phyloP scores from a whole-genome alignment of 92 coral and sea anemone genomes.

The Anthopleura xanthogrammica region DNA sequence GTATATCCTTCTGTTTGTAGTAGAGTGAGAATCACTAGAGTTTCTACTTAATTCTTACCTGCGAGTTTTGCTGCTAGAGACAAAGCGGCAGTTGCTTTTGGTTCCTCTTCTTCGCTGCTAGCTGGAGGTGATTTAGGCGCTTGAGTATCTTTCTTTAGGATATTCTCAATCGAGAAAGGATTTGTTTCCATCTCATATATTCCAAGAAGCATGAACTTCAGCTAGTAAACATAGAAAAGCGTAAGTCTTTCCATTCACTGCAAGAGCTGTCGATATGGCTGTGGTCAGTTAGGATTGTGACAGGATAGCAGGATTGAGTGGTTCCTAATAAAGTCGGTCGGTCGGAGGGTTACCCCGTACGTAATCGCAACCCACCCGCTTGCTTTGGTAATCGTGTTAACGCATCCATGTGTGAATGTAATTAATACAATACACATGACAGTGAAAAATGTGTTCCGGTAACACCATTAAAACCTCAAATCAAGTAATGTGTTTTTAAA shows the following conservation, averaged over 20 bases:
- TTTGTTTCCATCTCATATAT: slow-evolving; percentile 68
- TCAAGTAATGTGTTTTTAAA: not conserved
- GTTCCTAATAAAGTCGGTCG: slow-evolving; percentile 27
- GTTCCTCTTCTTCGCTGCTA: slow-evolving; percentile 40
- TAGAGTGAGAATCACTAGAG: not conserved
- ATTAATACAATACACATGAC: slow-evolving; percentile 50
- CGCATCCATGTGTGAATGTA: slow-evolving; percentile 49
- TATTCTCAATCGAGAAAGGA: slow-evolving; percentile 94
- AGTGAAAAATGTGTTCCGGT: slow-evolving; percentile 72
- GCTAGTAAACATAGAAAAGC: not conserved
- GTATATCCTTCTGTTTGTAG: not conserved
- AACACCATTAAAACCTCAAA: slow-evolving; percentile 17
- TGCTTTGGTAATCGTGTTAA: slow-evolving; percentile 41
- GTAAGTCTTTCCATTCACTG: not conserved
- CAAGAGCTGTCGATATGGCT: not conserved
- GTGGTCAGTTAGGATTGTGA: slow-evolving; percentile 2
- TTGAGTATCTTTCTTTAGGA: slow-evolving; percentile 59
- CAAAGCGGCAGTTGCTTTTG: slow-evolving; percentile 77
- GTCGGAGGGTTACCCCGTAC: slow-evolving; percentile 11
- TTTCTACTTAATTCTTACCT: slow-evolving; percentile 50
- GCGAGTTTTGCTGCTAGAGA: slow-evolving; percentile 96
- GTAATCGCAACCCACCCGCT: slow-evolving; percentile 37
- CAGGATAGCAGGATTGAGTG: slow-evolving; percentile 23
- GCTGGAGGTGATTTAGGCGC: not conserved
- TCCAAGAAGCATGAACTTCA: not conserved